Percentiles rank a stretch among this genome's conserved stretches.
Evolutionary conservation across 2,113 vertebrate species (phyloP).

Genomic region (Shinisaurus crocodilurus): DNA sequence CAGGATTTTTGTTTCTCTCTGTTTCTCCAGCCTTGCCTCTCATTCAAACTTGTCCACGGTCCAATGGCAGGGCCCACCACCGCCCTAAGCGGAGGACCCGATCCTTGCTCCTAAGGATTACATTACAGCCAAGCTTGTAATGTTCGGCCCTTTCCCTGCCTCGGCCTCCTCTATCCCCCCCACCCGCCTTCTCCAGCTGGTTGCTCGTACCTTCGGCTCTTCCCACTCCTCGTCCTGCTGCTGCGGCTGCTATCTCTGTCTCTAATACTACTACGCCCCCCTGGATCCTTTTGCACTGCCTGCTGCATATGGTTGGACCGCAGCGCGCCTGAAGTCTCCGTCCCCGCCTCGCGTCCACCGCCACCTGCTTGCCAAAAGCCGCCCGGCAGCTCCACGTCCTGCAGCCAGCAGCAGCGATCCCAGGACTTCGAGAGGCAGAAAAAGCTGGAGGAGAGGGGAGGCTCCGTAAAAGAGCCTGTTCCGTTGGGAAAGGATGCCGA

Average conservation of each 20-base stretch:
- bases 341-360: background rate
- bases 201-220: background rate
- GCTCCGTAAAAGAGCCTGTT: background rate
- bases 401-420: background rate
- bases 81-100: background rate
- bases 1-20: background rate
- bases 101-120: background rate
- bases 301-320: background rate
- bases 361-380: background rate
- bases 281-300: background rate
- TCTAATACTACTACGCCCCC: background rate
- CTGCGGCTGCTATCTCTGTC: too few species aligned
- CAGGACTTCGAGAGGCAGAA: background rate
- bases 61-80: background rate
- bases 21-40: background rate
- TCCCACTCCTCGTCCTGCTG: background rate
- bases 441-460: background rate
- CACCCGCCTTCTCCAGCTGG: background rate
- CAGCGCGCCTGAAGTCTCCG: too few species aligned
- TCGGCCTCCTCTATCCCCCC: background rate
- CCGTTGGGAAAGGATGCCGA: background rate
- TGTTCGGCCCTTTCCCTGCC: background rate
- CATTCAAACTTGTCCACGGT: background rate
- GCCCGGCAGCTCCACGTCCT: background rate
- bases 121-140: background rate